Evolutionary conservation across 2,113 vertebrate genomes (phyloP), one percentile per base, ranked within the genome.

Genomic region (Arvicanthis niloticus): DNA sequence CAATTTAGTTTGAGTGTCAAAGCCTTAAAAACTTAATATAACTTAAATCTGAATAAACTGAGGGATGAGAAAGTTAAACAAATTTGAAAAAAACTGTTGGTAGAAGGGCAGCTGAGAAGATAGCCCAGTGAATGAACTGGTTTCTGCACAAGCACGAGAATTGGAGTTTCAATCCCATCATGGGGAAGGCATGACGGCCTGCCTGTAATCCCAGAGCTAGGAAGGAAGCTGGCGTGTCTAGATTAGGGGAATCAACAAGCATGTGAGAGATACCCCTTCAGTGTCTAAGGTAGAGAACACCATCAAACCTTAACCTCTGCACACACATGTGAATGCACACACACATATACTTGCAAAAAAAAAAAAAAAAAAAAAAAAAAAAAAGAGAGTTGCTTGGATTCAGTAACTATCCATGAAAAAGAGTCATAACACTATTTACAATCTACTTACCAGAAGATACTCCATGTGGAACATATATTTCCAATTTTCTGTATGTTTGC

Each of bases 401-500:
- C 48, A 92, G 19, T 29, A 75, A 68, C 72, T 56, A 51, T 94
- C 13, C 82, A 91, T 68, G 82, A 94, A 92, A 78, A 60, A 88
- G 76, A 67, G n/a, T 16, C 37, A 3, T 40, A 3, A 56, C 40
- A 78, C 26, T 80, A 56, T 72, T 40, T 76, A 22, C 53, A 92
- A 24, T 56, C 42, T 78, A 73, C 16, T 42, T 72, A 26, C 24
- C 73, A 93, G 51, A 91, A 91, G 82, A 31, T 17, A 40, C 4
- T 89, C 78, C 51, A 68, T 37, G 22, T 9, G 62, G 82, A 87
- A 90, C 17, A 93, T 17, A 48, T 7, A 40, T 2, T 88, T 62
- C 37, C 37, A n/a, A 86, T 94, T 91, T 87, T 75, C 94, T 92
- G 91, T 91, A 90, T 85, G 29, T 75, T 12, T 93, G 42, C 51